Base-by-base conservation (phyloP, 2,888 invertebrate genomes). In the Epinotia brunnichana region DNA sequence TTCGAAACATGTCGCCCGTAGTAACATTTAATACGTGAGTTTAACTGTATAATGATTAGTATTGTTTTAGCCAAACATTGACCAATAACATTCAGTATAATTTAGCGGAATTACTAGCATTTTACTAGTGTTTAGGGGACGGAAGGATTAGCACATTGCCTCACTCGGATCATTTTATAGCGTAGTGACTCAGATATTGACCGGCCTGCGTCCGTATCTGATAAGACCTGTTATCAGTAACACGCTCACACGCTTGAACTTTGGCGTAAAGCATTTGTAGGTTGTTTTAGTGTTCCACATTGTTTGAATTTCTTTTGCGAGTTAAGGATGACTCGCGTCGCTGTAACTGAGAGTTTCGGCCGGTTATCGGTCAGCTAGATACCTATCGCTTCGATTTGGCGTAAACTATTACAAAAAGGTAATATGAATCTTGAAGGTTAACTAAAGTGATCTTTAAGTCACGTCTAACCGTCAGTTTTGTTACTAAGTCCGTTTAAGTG, bases 271-370 rank as follows among this genome's bases (percentile, higher is more conserved):
- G 24, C 59, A 51, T 39, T 41, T 61, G 54, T 67, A 56, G 15
- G 13, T 17, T 57, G 21, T 19, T 68, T 48, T 57, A 35, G 35
- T 53, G 44, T 53, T 88, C 84, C 87, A 85, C 87, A 83, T 85
- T 87, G 87, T 85, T 85, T 85, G 82, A 81, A 82, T 66, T 44
- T 7, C n/a, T 44, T 21, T 21, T 21, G 77, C 70, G 74, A 77
- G 48, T n/a, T n/a, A 13, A 48, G 48, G 48, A 13, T 48, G 48
- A 48, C n/a, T 48, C 48, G n/a, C 48, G n/a, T 15, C n/a, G 13
- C n/a, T n/a, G 48, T 7, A n/a, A n/a, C 15, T 48, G 35, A 35
- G 9, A 35, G 2, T 35, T 9, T 35, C 35, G 9, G 9, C 35
- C 35, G 35, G 7, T 35, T 0, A n/a, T 48, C n/a, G 48, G 48